Conservation (phyloP, 1,140 invertebrate genomes). For the Scaptomyza graminum region DNA sequence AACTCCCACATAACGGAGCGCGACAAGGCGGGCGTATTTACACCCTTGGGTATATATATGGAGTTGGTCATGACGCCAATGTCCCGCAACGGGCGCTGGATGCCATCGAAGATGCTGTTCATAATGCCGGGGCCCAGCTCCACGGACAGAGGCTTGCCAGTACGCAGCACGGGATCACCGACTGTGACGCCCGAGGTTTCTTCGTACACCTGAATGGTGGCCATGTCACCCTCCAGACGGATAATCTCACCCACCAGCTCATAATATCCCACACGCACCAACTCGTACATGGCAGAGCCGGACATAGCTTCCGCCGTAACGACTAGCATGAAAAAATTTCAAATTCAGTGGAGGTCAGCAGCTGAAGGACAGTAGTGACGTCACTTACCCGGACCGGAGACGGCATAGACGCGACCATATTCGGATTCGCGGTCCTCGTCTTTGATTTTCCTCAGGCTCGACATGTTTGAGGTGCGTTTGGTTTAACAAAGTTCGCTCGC, state of each 20-base stretch:
- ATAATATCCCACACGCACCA: conserved; percentile 98
- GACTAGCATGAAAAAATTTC: conserved; percentile 87
- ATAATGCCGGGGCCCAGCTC: conserved; percentile 99
- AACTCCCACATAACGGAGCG: conserved; percentile 96
- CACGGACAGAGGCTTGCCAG: conserved; percentile 97
- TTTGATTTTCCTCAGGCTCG: conserved; percentile 89
- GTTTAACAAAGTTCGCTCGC: conserved; percentile 57
- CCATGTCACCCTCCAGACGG: conserved; percentile 99
- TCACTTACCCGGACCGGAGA: conserved; percentile 97
- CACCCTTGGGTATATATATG: conserved; percentile 99
- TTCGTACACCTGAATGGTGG: conserved; percentile 99
- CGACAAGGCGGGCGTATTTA: conserved; percentile 96
- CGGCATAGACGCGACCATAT: conserved; percentile 98
- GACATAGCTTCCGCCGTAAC: conserved; percentile 99
- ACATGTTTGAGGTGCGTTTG: conserved; percentile 83
- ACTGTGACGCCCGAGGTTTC: conserved; percentile 99
- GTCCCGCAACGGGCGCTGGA: conserved; percentile 98
- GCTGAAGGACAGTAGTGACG: conserved; percentile 57
- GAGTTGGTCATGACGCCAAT: conserved; percentile 96
- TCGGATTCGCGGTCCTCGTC: conserved; percentile 94
- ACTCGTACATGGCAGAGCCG: conserved; percentile 99
- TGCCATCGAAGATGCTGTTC: conserved; percentile 99
- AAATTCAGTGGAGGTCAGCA: conserved; percentile 29
- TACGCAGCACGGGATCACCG: conserved; percentile 98
- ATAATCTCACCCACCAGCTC: conserved; percentile 99